Evolutionary conservation across 2,113 vertebrate genomes (phyloP).

Genomic region (Gobius niger): DNA sequence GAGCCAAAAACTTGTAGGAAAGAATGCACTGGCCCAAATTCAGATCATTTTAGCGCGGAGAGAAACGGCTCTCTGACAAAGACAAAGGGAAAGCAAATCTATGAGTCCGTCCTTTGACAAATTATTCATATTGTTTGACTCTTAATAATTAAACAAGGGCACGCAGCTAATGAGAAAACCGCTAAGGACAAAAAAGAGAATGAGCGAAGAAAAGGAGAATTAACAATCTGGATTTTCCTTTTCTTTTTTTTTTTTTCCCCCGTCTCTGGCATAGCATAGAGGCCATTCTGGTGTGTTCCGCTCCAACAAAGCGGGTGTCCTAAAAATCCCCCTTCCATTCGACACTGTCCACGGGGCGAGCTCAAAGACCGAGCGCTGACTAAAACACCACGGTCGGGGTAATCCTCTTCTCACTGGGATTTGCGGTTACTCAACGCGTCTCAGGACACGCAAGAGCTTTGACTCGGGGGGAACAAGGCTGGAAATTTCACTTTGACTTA

Average conservation of each 20-base stretch:
- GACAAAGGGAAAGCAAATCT: slow-evolving; percentile 6
- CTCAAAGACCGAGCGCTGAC: slow-evolving; percentile 47
- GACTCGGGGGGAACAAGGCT: slow-evolving; percentile 24
- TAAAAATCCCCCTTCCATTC: slow-evolving; percentile 47
- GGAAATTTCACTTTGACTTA: slow-evolving; percentile 31
- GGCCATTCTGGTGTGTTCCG: slow-evolving; percentile 52
- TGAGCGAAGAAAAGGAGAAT: slow-evolving; percentile 7
- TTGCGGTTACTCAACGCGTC: slow-evolving; percentile 36
- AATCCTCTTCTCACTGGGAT: slow-evolving; percentile 53
- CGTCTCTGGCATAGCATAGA: slow-evolving; percentile 38
- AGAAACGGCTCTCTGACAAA: slow-evolving; percentile 7
- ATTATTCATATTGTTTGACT: slow-evolving; percentile 15
- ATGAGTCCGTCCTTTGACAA: slow-evolving; percentile 25
- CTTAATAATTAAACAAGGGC: slow-evolving; percentile 33
- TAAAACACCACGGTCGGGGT: slow-evolving; percentile 49
- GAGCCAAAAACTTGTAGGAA: neutral
- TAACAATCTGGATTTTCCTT: slow-evolving; percentile 24
- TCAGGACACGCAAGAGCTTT: slow-evolving; percentile 41
- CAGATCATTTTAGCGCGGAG: slow-evolving; percentile 7
- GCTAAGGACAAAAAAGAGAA: neutral
- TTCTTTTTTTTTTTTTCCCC: slow-evolving; percentile 32
- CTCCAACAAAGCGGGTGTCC: slow-evolving; percentile 53
- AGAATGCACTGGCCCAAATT: slow-evolving; percentile 1
- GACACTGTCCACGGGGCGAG: slow-evolving; percentile 31
- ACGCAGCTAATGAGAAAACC: slow-evolving; percentile 31